Conservation (phyloP, 2,113 vertebrate genomes). For the Buteo buteo region DNA sequence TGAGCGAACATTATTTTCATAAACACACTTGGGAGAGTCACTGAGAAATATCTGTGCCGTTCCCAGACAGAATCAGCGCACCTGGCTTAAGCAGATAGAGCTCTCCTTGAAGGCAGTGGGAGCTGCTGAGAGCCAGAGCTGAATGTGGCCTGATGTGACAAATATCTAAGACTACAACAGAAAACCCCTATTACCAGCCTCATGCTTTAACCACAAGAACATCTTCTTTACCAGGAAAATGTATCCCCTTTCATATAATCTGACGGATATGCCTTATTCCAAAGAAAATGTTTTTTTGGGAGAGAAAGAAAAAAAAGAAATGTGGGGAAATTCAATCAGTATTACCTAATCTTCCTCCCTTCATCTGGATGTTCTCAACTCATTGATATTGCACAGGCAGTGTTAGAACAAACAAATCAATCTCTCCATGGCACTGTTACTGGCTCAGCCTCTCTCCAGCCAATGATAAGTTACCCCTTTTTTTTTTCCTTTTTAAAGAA, state of each 20-base stretch:
- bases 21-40: background rate
- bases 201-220: background rate
- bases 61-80: background rate
- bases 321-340: constrained; percentile 5
- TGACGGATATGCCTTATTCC: background rate
- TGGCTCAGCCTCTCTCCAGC: constrained; percentile 41
- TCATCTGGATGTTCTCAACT: constrained; percentile 56
- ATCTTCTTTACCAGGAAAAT: background rate
- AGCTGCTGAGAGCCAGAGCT: background rate
- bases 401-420: constrained; percentile 58
- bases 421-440: constrained; percentile 30
- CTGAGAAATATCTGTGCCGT: background rate
- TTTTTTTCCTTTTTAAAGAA: background rate
- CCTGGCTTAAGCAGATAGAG: background rate
- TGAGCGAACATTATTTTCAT: background rate
- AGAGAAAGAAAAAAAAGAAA: background rate
- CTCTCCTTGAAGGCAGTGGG: background rate
- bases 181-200: background rate
- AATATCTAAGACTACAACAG: background rate
- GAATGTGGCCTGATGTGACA: background rate
- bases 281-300: constrained; percentile 14
- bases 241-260: background rate
- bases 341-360: constrained; percentile 45
- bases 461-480: constrained; percentile 21
- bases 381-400: constrained; percentile 61